Conservation (phyloP, 2,797 vertebrate species). For the Poecile montanus region DNA sequence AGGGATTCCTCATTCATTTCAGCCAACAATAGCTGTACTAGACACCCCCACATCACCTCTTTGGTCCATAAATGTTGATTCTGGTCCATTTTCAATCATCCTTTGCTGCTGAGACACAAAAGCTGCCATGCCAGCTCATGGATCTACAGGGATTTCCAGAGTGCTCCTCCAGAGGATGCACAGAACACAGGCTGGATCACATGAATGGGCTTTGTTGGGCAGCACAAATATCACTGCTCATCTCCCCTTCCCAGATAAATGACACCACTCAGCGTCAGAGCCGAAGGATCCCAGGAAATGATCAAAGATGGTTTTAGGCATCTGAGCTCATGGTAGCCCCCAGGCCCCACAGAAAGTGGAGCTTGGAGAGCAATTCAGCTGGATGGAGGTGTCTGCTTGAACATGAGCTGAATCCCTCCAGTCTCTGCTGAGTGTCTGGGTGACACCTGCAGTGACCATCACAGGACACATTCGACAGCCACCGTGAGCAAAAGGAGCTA, state of each 20-base stretch:
- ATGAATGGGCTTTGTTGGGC: background rate
- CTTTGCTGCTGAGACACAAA: background rate
- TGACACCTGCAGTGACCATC: background rate
- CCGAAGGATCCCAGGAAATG: background rate
- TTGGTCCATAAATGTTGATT: background rate
- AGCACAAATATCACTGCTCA: background rate
- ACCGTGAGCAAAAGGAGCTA: accelerated
- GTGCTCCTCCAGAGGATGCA: background rate
- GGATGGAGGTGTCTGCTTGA: background rate
- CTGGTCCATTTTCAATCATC: background rate
- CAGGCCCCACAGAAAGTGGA: background rate
- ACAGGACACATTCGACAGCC: background rate
- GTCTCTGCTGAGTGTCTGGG: background rate
- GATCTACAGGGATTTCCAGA: background rate
- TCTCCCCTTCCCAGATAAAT: background rate
- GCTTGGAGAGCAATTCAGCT: background rate
- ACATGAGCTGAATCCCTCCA: background rate
- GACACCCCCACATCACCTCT: background rate
- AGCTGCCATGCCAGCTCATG: accelerated
- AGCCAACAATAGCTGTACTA: background rate
- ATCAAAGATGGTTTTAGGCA: accelerated
- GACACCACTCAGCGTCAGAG: background rate
- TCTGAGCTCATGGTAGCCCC: accelerated
- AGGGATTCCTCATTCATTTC: background rate
- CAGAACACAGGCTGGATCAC: background rate